Evolutionary conservation across 2,797 vertebrate species (phyloP), one percentile per base, ranked within the genome.

Genomic region (Decapterus maruadsi): DNA sequence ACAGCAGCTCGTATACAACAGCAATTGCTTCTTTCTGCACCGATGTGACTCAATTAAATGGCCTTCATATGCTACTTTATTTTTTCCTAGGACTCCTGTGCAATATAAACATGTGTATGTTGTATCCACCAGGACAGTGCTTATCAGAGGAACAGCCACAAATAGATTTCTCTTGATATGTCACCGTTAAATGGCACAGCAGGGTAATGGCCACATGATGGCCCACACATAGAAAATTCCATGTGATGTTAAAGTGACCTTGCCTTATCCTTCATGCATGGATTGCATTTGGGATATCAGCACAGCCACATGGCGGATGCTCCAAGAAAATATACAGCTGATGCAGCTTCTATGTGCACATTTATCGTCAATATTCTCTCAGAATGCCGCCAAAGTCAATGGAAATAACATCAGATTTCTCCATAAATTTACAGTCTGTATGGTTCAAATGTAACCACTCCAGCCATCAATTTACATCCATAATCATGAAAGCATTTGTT

Each of bases 171-270:
- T 73, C 31, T 61, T 75, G 51, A 60, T 53, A 42, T 56, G 57
- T 48, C 68, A 42, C 26, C 29, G 34, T 61, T 78, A 80, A 77
- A 68, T 13, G 34, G 31, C 38, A 9, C 38, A 22, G 2, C 64
- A 5, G 55, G 50, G 57, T 53, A 75, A 53, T 66, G 54, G 63
- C 71, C 43, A 46, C 46, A 62, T 55, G 63, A 64, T 45, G 61
- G 67, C 59, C 40, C 31, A 51, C 61, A 46, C 57, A 76, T 57
- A 54, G 51, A 76, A 69, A 78, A 79, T 82, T 43, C 62, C 38
- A 58, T 64, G 69, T 81, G 76, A 75, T 78, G 64, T 62, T 53
- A 20, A 65, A 57, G 55, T 82, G 86, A 91, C 89, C 86, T 91
- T 89, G 82, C 48, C 57, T 63, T 66, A 63, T 83, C 80, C 83